phyloP scores from a whole-genome alignment of 2,888 invertebrate species.

The Allolobophora icterica region DNA sequence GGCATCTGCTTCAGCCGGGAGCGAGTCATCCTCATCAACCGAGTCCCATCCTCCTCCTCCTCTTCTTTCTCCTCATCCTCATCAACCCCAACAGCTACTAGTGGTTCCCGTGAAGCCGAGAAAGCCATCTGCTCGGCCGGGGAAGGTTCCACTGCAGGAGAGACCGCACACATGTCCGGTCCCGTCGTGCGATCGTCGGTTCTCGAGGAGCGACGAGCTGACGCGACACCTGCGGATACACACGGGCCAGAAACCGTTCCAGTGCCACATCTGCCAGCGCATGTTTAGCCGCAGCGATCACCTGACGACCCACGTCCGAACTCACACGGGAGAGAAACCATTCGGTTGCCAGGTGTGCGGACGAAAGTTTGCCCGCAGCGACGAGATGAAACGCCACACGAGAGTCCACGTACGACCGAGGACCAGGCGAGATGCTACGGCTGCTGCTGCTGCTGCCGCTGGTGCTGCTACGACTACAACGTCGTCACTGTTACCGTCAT shows the following conservation, averaged over 20 bases:
- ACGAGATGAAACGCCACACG: constrained; percentile 98
- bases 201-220: constrained; percentile 95
- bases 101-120: not conserved
- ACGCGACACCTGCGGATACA: constrained; percentile 98
- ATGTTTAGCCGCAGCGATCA: constrained; percentile 97
- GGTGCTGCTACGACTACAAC: not conserved
- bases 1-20: not conserved
- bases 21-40: not conserved
- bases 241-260: constrained; percentile 96
- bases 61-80: not conserved
- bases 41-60: constrained; percentile 1
- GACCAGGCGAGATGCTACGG: constrained; percentile 33
- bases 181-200: constrained; percentile 93
- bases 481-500: not conserved
- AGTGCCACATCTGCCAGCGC: constrained; percentile 97
- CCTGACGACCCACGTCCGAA: constrained; percentile 94
- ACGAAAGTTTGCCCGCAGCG: constrained; percentile 95
- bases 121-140: not conserved
- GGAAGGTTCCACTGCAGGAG: constrained; percentile 94
- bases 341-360: constrained; percentile 98
- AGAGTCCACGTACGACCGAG: constrained; percentile 94
- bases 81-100: not conserved
- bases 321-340: constrained; percentile 93
- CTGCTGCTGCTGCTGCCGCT: not conserved
- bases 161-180: constrained; percentile 97